Evolutionary conservation across 2,888 invertebrate genomes (phyloP), one percentile per base, ranked within the genome.

Genomic region (Scaptodrosophila latifasciaeformis): DNA sequence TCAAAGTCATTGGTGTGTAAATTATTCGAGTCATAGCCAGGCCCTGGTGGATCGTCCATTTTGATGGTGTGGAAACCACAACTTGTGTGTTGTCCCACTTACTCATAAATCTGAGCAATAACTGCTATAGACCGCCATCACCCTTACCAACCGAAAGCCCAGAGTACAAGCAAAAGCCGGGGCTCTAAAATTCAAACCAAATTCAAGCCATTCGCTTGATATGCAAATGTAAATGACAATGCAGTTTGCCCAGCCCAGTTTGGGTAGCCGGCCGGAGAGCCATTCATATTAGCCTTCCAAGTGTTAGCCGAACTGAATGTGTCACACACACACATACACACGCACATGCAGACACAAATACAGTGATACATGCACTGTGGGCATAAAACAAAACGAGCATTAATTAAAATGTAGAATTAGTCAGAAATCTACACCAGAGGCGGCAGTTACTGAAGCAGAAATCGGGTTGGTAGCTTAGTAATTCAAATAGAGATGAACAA

Each of bases 151-250:
- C n/a, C n/a, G n/a, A n/a, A n/a, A 37, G 40, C 44, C 45, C 40
- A 54, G 37, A 42, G 40, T 35, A 57, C 62, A 48, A 59, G 54
- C 49, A 59, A 62, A 54, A 34, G 40, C 57, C 48, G 54, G 59
- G 49, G 58, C 50, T 3, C 7, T 17, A 45, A 34, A 54, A 48
- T 45, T 49, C n/a, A n/a, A n/a, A 35, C 46, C n/a, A n/a, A n/a
- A n/a, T n/a, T n/a, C n/a, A n/a, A 47, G 35, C 15, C 43, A 43
- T 19, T 45, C 42, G 44, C 42, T 19, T 46, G 58, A 65, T 67
- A 79, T 68, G 77, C 69, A 74, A 68, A 79, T 68, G 77, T 67
- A 74, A 68, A 67, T 67, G 81, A 63, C 65, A 63, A 59, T 72
- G 72, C 74, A 72, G 52, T 54, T 62, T 53, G 54, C 13, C 48